Evolutionary conservation across 1,140 invertebrate genomes (phyloP), one percentile per base, ranked within the genome.

Genomic region (Drosophila malerkotliana): DNA sequence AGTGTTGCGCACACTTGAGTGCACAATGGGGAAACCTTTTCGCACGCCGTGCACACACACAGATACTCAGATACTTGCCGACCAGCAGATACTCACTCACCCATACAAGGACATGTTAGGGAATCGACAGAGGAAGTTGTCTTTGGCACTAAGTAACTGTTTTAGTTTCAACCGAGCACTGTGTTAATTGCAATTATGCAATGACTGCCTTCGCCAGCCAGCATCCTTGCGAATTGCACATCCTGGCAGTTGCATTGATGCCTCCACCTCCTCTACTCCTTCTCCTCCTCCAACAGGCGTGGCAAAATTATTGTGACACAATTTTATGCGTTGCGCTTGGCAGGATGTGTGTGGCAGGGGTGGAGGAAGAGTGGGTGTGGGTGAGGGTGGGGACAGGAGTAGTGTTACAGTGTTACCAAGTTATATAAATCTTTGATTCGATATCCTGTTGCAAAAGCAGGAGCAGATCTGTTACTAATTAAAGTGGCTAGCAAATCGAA

Each of bases 171-270:
- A 64, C 71, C 51, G 47, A 74, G 60, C 47, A 57, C 52, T 72
- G 81, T 87, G 82, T 85, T 85, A 85, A 85, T 85, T 85, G 81
- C 81, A 85, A 87, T 87, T 85, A 85, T 87, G 81, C 82, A 78
- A 81, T 87, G 79, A 67, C 63, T 67, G 63, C 59, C 52, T 62
- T 28, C 34, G 52, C 30, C 58, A 44, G 39, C 57, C 52, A 34
- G 54, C 79, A 83, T 84, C 56, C 72, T 72, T 59, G 61, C 62
- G 61, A 79, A 79, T 77, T 72, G 76, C 69, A 72, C 77, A 84
- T 85, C 67, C 81, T 73, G 79, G 69, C 80, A 76, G 74, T 69
- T 80, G 80, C 18, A 18, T 18, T 18, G 18, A 18, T 18, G 18
- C 1, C 18, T 18, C 18, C 18, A 18, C n/a, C n/a, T n/a, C n/a